phyloP scores from a whole-genome alignment of 2,888 invertebrate species.

The Drosophila merina region DNA sequence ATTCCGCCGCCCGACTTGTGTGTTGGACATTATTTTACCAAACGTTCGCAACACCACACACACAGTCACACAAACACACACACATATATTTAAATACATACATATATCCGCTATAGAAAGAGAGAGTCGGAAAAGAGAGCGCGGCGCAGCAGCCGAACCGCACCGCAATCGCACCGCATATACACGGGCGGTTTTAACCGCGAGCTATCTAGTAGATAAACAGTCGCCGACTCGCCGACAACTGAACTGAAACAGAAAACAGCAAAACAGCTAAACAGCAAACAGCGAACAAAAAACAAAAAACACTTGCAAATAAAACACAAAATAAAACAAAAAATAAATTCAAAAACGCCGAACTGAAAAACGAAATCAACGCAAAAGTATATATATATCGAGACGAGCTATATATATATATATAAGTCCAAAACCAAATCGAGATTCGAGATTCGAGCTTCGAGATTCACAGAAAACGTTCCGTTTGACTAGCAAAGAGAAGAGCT shows the following conservation, averaged over 20 bases:
- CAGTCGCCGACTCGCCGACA: constrained; percentile 76
- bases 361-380: background rate
- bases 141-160: constrained; percentile 11
- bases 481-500: constrained; percentile 1
- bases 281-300: background rate
- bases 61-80: constrained; percentile 23
- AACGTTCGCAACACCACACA: constrained; percentile 79
- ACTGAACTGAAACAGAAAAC: constrained; percentile 39
- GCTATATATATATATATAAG: background rate
- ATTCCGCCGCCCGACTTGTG: constrained; percentile 84
- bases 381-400: background rate
- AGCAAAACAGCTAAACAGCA: constrained; percentile 10
- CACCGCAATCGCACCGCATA: constrained; percentile 45
- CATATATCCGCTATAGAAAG: constrained; percentile 2
- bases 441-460: constrained; percentile 1
- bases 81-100: background rate
- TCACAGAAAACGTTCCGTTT: constrained; percentile 1
- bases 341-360: constrained; percentile 2
- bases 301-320: background rate
- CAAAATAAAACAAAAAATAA: background rate
- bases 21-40: constrained; percentile 83
- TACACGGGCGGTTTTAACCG: constrained; percentile 73
- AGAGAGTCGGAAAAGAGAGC: constrained; percentile 3
- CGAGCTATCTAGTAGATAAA: constrained; percentile 78
- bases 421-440: constrained; percentile 1